These are phyloP conservation scores for Drosophila kikkawai DNA, from an alignment of 1,140 invertebrate species.

Conservation along the genomic window DNA sequence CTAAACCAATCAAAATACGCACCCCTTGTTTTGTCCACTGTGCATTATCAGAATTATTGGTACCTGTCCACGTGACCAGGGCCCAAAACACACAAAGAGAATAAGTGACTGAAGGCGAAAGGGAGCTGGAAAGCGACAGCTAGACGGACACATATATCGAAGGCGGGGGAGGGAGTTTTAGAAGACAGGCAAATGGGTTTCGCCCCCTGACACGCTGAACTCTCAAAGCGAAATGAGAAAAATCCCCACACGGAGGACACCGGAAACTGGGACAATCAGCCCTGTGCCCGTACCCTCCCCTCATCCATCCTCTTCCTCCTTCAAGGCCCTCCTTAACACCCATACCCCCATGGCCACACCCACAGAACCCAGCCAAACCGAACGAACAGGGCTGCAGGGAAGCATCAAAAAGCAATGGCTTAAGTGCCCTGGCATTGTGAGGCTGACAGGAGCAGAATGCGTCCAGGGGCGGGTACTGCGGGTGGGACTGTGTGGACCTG, in stretches of 20 bases:
- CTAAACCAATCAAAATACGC: neutral
- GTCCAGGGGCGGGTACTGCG: constrained; percentile 8
- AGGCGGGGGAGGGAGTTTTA: constrained; percentile 15
- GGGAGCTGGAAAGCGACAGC: constrained; percentile 7
- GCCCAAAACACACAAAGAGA: constrained; percentile 42
- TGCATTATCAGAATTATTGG: constrained; percentile 78
- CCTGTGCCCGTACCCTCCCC: neutral
- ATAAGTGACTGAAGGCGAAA: constrained; percentile 34
- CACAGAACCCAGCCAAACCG: constrained; percentile 3
- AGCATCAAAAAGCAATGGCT: constrained; percentile 80
- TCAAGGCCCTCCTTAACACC: constrained; percentile 19
- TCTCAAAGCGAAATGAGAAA: constrained; percentile 76
- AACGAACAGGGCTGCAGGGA: constrained; percentile 28
- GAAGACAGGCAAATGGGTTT: constrained; percentile 76
- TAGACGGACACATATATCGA: constrained; percentile 6
- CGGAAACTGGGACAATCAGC: constrained; percentile 75
- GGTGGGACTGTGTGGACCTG: neutral
- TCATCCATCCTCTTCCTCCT: neutral
- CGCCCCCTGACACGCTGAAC: constrained; percentile 78
- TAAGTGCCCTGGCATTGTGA: constrained; percentile 77
- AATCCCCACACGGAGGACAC: constrained; percentile 72
- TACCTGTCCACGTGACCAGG: constrained; percentile 70
- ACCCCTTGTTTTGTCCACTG: constrained; percentile 13
- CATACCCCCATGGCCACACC: constrained; percentile 20
- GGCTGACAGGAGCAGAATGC: constrained; percentile 67